Evolutionary conservation across 2,113 vertebrate genomes (phyloP).

Genomic region (Crotalus horridus): DNA sequence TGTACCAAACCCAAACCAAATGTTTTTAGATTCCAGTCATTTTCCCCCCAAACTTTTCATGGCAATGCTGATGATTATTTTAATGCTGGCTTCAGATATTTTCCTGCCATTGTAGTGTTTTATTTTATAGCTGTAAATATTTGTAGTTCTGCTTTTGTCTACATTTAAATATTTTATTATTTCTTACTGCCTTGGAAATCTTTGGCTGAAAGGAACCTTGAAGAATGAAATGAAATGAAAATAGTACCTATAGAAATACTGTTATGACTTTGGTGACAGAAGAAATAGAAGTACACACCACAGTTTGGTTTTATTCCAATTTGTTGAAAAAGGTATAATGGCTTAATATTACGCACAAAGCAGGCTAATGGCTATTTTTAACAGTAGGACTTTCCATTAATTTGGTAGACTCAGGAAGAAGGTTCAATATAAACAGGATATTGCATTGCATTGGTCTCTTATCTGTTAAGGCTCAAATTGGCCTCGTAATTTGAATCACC

Average conservation of each 20-base stretch:
- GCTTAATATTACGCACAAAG: neutral
- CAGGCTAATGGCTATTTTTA: neutral
- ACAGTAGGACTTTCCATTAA: neutral
- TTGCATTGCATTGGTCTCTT: neutral
- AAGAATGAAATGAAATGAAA: neutral
- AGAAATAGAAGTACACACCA: neutral
- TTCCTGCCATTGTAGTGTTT: neutral
- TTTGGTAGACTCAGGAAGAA: neutral
- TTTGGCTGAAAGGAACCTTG: neutral
- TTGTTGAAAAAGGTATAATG: neutral
- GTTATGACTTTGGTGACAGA: neutral
- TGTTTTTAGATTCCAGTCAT: neutral
- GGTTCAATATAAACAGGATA: neutral
- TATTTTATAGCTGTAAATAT: neutral
- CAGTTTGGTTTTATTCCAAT: neutral
- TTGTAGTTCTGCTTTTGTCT: neutral
- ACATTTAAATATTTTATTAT: neutral
- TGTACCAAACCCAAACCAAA: neutral
- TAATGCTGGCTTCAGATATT: neutral
- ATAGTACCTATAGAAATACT: neutral
- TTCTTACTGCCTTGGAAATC: neutral
- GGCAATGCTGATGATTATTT: neutral
- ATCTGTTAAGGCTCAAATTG: neutral
- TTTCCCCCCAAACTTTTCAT: neutral
- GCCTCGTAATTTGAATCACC: neutral